Evolutionary conservation across 2,888 invertebrate species (phyloP).

Genomic region (Pedicia rivosa): DNA sequence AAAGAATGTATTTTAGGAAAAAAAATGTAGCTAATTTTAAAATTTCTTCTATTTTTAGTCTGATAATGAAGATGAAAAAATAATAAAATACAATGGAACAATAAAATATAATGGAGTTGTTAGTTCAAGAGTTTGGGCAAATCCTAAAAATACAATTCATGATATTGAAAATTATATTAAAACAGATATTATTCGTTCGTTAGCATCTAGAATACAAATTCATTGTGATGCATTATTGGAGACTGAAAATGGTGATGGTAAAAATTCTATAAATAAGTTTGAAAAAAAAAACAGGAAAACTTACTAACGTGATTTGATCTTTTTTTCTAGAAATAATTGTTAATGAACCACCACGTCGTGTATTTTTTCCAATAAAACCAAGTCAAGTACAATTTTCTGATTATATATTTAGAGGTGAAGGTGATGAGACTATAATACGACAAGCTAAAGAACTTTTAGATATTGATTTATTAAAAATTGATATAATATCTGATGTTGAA

Average conservation of each 20-base stretch:
- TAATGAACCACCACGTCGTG: slow-evolving; percentile 79
- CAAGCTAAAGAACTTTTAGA: slow-evolving; percentile 72
- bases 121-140: slow-evolving; percentile 51
- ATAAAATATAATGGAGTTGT: slow-evolving; percentile 25
- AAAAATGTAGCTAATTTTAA: background rate
- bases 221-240: slow-evolving; percentile 78
- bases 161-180: slow-evolving; percentile 59
- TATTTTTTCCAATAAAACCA: slow-evolving; percentile 53
- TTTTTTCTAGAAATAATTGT: slow-evolving; percentile 42
- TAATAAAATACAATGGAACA: slow-evolving; percentile 10
- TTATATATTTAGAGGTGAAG: slow-evolving; percentile 84
- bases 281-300: too few relatives aligned
- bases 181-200: slow-evolving; percentile 70
- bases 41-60: background rate
- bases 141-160: slow-evolving; percentile 53
- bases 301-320: too few relatives aligned
- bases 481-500: slow-evolving; percentile 58
- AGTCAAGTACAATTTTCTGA: slow-evolving; percentile 61
- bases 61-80: background rate
- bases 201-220: slow-evolving; percentile 74
- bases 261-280: background rate
- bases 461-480: slow-evolving; percentile 49
- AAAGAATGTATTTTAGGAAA: too few relatives aligned
- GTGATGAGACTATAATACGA: slow-evolving; percentile 56
- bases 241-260: slow-evolving; percentile 7